Conservation (phyloP, 2,797 vertebrate species). For the Trematomus bernacchii region DNA sequence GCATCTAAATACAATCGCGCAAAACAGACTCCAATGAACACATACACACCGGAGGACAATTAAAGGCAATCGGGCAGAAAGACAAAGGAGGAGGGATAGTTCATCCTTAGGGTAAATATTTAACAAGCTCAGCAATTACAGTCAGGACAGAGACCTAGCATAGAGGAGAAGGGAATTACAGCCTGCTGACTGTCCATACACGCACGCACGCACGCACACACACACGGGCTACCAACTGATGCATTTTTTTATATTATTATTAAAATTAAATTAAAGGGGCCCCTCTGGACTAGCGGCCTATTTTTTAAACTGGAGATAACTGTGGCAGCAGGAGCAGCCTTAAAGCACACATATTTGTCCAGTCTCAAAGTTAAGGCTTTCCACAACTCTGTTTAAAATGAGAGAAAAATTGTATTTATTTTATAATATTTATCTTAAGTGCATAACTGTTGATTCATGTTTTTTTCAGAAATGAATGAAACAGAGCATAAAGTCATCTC, state of each 20-base stretch:
- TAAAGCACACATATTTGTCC: not conserved
- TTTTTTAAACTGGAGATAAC: conserved; percentile 25
- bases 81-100: conserved; percentile 70
- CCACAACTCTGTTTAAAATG: too few species aligned
- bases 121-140: conserved; percentile 82
- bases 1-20: conserved; percentile 23
- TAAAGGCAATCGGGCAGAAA: conserved; percentile 67
- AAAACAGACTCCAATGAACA: conserved; percentile 26
- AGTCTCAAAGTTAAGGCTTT: not conserved
- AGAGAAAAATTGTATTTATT: not conserved
- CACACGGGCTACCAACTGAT: conserved; percentile 31
- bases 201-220: conserved; percentile 30
- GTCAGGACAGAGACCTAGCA: conserved; percentile 65
- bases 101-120: conserved; percentile 85
- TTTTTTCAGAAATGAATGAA: not conserved
- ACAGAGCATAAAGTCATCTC: not conserved
- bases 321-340: not conserved
- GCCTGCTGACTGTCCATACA: conserved; percentile 62
- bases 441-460: not conserved
- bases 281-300: conserved; percentile 41
- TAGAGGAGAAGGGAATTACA: conserved; percentile 67
- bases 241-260: conserved; percentile 33
- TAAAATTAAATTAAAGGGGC: not conserved
- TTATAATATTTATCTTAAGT: not conserved
- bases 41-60: conserved; percentile 52